Base-by-base conservation (phyloP, 2,797 vertebrate genomes). In the Aldrovandia affinis region DNA sequence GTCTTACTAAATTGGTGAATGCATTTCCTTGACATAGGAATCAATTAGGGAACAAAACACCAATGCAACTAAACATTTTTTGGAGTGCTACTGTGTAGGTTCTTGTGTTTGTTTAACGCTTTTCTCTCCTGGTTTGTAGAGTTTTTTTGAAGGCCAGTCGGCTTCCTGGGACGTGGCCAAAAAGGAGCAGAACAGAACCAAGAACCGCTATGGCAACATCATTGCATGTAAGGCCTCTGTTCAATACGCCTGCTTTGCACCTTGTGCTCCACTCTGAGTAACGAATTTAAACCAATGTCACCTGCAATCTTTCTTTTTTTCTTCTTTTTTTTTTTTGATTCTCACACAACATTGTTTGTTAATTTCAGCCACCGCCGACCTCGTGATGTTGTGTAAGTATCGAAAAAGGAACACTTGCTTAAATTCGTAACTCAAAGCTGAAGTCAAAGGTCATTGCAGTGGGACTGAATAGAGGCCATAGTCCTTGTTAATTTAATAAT, bases 131-230 rank as follows among this genome's bases (percentile, higher is more conserved):
- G 91, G 42, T 79, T 93, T 92, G 85, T 95, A 99, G 98, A 99
- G 98, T 93, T 99, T 99, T 95, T 99, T 99, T 91, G 98, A 99
- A 95, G 98, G 98, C 87, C 98, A 99, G 90, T 99, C 98, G 87
- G 98, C 98, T 91, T 98, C 98, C 88, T 99, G 98, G 98, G 98
- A 99, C 88, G 97, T 99, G 89, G 98, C 98, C 91, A 99, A 99
- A 94, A 99, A 99, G 94, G 98, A 99, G 89, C 97, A 99, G 95
- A 99, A 99, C 89, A 97, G 98, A 91, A 98, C 98, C 92, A 99
- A 99, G 96, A 99, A 99, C 92, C 97, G 98, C 93, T 99, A 99
- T 82, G 98, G 98, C 89, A 99, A 99, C 94, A 99, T 99, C 90
- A 99, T 99, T 91, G 98, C 98, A 93, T 99, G 98, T 99, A 96